Base-by-base conservation (phyloP, 2,888 invertebrate genomes). In the Zhuqinia jingwanae region DNA sequence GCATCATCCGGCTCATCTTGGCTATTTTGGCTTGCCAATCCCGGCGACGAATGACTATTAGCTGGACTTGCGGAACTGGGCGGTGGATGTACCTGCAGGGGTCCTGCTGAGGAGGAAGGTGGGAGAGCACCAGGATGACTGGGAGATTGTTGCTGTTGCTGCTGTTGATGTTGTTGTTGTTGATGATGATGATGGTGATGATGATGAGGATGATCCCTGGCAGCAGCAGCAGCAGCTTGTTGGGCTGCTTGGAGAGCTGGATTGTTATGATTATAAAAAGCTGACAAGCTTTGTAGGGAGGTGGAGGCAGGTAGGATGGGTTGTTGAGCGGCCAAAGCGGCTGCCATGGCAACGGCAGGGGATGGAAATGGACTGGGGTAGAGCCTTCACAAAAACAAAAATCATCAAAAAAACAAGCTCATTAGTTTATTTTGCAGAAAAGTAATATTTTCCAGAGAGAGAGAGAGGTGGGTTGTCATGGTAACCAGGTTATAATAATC, bases 321-420 rank as follows among this genome's bases (percentile, higher is more conserved):
- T 70, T 89, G 89, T 73, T 89, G 89, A 36, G 88, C 87, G 58
- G 90, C 90, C 53, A 89, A 81, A 22, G 89, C 89, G n/a, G 89
- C 89, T 50, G 89, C 89, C 90, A 91, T 90, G 42, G 90, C 91
- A 45, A 89, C 89, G n/a, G 90, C 90, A 10, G 90, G 90, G 15
- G 86, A 87, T n/a, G 89, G 90, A 60, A 89, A 89, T 22, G 90
- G 90, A 65, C 89, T 87, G n/a, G 90, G 91, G 76, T 90, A 91
- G 20, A 91, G 79, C 86, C 91, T 91, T 77, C 8, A 81, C 77
- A 68, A 36, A 68, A 17, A 42, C 6, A 42, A n/a, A 42, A 68
- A 6, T 25, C n/a, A n/a, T n/a, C n/a, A n/a, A 53, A 17, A 13
- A 53, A 27, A 20, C 30, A 17, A 75, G 75, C 30, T 58, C 25